Evolutionary conservation across 2,888 invertebrate species (phyloP).

Genomic region (Pseudanteris insignis): DNA sequence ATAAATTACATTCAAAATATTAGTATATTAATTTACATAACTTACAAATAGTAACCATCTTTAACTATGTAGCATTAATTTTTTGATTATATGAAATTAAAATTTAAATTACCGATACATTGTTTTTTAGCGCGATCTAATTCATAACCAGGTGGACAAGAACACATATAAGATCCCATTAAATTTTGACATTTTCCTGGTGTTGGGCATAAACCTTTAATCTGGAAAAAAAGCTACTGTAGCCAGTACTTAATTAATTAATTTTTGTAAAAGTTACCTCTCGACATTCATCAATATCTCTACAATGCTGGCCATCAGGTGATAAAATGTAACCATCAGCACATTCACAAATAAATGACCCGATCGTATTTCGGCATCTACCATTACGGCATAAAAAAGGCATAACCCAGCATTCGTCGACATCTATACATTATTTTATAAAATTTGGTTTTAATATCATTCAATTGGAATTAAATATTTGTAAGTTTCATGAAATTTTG

Average conservation of each 20-base stretch:
- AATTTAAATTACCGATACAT: conserved; percentile 69
- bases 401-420: conserved; percentile 86
- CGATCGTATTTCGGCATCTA: conserved; percentile 81
- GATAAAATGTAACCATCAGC: conserved; percentile 76
- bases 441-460: conserved; percentile 70
- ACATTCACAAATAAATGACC: conserved; percentile 83
- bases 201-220: conserved; percentile 71
- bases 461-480: conserved; percentile 72
- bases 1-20: not conserved
- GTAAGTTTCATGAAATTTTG: no score
- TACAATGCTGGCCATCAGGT: conserved; percentile 79
- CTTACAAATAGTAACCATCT: no score
- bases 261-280: no score
- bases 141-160: conserved; percentile 82
- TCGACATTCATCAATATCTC: conserved; percentile 81
- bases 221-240: conserved; percentile 65
- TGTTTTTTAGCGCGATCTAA: conserved; percentile 72
- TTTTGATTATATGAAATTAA: no score
- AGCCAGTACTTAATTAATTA: no score
- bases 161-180: conserved; percentile 78
- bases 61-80: no score
- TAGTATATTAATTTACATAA: no score
- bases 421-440: conserved; percentile 65
- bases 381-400: conserved; percentile 88
- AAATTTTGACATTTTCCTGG: conserved; percentile 76